These are phyloP conservation scores for Caradrina clavipalpis DNA, from an alignment of 2,888 invertebrate species.

Conservation along the genomic window DNA sequence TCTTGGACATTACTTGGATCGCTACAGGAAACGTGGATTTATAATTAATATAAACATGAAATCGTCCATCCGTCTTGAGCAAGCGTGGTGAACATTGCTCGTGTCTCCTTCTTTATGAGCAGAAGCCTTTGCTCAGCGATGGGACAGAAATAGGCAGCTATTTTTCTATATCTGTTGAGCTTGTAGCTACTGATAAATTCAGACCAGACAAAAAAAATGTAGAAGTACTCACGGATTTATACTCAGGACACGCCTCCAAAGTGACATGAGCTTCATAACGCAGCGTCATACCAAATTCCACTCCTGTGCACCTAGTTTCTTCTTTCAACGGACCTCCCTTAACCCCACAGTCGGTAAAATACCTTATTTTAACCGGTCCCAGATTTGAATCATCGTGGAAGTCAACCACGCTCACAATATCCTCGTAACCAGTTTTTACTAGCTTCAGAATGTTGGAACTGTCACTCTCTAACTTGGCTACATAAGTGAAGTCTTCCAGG, in stretches of 20 bases:
- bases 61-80: too few species aligned
- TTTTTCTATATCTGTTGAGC: too few species aligned
- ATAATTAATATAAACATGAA: too few species aligned
- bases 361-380: conserved; percentile 92
- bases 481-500: conserved; percentile 93
- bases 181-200: not conserved
- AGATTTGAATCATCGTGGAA: conserved; percentile 91
- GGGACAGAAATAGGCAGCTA: too few species aligned
- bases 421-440: conserved; percentile 95
- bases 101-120: too few species aligned
- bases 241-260: conserved; percentile 90
- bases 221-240: conserved; percentile 80
- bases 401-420: conserved; percentile 93
- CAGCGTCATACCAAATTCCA: conserved; percentile 92
- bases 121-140: too few species aligned
- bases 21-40: too few species aligned
- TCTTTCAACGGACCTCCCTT: conserved; percentile 83
- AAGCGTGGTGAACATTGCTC: too few species aligned
- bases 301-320: conserved; percentile 91
- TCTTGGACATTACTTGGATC: too few species aligned
- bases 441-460: conserved; percentile 97
- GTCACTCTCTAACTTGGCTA: conserved; percentile 95
- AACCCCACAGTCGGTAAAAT: conserved; percentile 93
- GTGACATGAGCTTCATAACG: conserved; percentile 92
- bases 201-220: not conserved